Evolutionary conservation across 2,888 invertebrate genomes (phyloP).

Genomic region (Prostheceraeus crozeri): DNA sequence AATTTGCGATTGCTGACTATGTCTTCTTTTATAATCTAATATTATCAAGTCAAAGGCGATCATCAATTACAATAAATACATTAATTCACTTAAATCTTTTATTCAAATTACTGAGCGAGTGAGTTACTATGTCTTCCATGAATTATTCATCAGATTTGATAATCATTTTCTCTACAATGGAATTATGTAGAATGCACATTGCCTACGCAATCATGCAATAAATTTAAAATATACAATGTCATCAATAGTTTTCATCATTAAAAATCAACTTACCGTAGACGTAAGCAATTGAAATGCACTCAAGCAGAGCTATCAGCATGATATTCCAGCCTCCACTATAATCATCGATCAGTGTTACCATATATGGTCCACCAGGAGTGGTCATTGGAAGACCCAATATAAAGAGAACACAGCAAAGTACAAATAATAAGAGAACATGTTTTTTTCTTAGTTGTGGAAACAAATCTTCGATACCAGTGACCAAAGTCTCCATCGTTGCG

Average conservation of each 20-base stretch:
- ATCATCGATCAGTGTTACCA: conserved; percentile 51
- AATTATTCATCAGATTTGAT: too few relatives aligned
- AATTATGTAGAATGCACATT: too few relatives aligned
- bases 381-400: conserved; percentile 30
- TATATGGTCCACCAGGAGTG: conserved; percentile 46
- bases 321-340: conserved; percentile 53
- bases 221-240: too few relatives aligned
- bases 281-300: conserved; percentile 67
- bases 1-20: too few relatives aligned
- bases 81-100: too few relatives aligned
- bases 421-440: conserved; percentile 22
- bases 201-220: too few relatives aligned
- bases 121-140: too few relatives aligned
- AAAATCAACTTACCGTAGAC: conserved; percentile 57
- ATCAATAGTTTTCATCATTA: not conserved
- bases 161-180: too few relatives aligned
- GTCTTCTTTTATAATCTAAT: too few relatives aligned
- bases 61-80: too few relatives aligned
- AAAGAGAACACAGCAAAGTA: conserved; percentile 28
- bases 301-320: conserved; percentile 66
- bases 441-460: conserved; percentile 26
- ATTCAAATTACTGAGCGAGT: too few relatives aligned
- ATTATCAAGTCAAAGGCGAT: too few relatives aligned
- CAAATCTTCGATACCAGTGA: conserved; percentile 27
- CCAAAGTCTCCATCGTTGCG: conserved; percentile 24